Evolutionary conservation across 2,113 vertebrate genomes (phyloP), one percentile per base, ranked within the genome.

Genomic region (Corythornis madagascariensis): DNA sequence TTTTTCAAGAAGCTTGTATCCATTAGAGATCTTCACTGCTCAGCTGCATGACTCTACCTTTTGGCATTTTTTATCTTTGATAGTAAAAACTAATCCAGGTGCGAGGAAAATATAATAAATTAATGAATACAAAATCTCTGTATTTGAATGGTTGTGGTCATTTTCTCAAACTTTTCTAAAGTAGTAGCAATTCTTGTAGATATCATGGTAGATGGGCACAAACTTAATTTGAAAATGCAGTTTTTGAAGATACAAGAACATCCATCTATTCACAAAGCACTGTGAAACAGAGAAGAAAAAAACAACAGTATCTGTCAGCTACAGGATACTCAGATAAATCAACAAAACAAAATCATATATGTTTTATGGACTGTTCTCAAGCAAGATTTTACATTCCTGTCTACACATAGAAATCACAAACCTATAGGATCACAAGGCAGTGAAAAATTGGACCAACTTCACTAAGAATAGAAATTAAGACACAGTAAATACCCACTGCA

Each of bases 21-120:
- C 2, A 42, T 70, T 53, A 33, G 40, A 57, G 67, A 25, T 2
- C 11, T 76, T 59, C 16, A 33, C 9, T 17, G 42, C 55, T 91
- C 29, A 76, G 5, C 9, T 80, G 3, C 17, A 19, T 0, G 0
- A 18, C 6, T 67, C 21, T 48, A 56, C 12, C 2, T 56, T 55
- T 64, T 40, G n/a, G 3, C 2, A 16, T 50, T 79, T 78, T 91
- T 55, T 48, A 76, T 69, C 16, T 48, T 42, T 59, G 29, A 18
- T 20, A 57, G 14, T 20, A 69, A 61, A 86, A 78, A 26, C 1
- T 21, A 53, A 7, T 28, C 7, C 7, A 33, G 7, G 15, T 59
- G 8, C 29, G 63, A 67, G 28, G 31, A 74, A 66, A 60, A 29
- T 16, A 74, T 59, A 18, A 26, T 90, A 84, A 77, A 29, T 33